A percentile compares a stretch with the other conserved stretches of the same genome.
phyloP scores from a whole-genome alignment of 2,113 vertebrate species.

The Prinia subflava region DNA sequence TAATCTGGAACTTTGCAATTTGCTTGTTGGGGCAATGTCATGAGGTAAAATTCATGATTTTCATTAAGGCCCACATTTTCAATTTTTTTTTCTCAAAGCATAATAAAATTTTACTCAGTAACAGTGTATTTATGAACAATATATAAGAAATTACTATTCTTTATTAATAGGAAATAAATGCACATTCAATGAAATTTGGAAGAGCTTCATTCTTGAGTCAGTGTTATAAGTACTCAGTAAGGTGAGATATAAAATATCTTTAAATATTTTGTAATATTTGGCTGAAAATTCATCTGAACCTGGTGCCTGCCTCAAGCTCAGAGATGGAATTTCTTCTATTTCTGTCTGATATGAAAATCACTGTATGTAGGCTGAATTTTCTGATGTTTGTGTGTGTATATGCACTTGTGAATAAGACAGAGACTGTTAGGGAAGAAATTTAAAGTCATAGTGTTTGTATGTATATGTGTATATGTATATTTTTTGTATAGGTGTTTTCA shows the following conservation, averaged over 20 bases:
- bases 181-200: neutral
- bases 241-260: neutral
- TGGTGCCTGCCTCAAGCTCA: neutral
- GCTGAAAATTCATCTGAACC: neutral
- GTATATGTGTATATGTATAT: too few species aligned
- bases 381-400: neutral
- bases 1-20: neutral
- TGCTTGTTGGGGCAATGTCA: neutral
- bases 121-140: neutral
- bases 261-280: slow-evolving; percentile 27
- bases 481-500: neutral
- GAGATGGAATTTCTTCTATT: neutral
- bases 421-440: neutral
- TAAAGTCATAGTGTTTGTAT: neutral
- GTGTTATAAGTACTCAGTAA: neutral
- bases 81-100: neutral
- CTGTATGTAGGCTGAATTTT: neutral
- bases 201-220: neutral
- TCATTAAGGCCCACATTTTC: neutral
- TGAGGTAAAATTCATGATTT: neutral
- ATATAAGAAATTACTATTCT: neutral
- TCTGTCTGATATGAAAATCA: neutral
- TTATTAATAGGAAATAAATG: neutral
- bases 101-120: neutral
- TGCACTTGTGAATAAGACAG: neutral